These are phyloP conservation scores for Aphrocallistes beatrix DNA, from an alignment of 37 sponge, comb jelly and placozoan genomes.

Conservation along the genomic window DNA sequence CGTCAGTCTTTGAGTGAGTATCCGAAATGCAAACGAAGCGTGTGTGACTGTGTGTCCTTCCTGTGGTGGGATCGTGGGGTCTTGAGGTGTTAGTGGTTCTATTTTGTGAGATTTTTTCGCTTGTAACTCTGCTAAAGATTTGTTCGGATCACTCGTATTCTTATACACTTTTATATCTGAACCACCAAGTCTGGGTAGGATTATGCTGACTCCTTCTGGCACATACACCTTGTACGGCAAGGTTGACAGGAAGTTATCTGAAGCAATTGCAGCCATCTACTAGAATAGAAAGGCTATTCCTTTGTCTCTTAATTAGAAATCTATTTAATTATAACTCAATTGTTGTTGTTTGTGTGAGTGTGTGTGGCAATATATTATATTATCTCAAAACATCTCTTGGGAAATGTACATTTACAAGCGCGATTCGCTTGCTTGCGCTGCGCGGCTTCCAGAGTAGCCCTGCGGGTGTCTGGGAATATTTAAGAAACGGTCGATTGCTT, in stretches of 20 bases:
- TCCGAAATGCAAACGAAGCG: slow-evolving; percentile 49
- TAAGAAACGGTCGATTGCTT: too few species aligned
- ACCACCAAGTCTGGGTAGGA: not conserved
- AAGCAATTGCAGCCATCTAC: not conserved
- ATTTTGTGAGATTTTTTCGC: not conserved
- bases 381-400: too few species aligned
- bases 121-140: not conserved
- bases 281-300: too few species aligned
- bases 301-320: too few species aligned
- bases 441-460: too few species aligned
- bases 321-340: too few species aligned
- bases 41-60: not conserved
- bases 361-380: too few species aligned
- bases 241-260: not conserved
- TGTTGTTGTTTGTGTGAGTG: too few species aligned
- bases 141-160: not conserved
- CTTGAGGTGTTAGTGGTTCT: not conserved
- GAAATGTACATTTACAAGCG: too few species aligned
- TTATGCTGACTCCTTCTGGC: not conserved
- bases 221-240: not conserved
- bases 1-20: slow-evolving; percentile 27
- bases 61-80: not conserved
- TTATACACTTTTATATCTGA: not conserved
- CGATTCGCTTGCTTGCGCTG: too few species aligned
- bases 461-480: too few species aligned